These are phyloP conservation scores for Cephus cinctus DNA, from an alignment of 1,140 invertebrate species.

Conservation along the genomic window DNA sequence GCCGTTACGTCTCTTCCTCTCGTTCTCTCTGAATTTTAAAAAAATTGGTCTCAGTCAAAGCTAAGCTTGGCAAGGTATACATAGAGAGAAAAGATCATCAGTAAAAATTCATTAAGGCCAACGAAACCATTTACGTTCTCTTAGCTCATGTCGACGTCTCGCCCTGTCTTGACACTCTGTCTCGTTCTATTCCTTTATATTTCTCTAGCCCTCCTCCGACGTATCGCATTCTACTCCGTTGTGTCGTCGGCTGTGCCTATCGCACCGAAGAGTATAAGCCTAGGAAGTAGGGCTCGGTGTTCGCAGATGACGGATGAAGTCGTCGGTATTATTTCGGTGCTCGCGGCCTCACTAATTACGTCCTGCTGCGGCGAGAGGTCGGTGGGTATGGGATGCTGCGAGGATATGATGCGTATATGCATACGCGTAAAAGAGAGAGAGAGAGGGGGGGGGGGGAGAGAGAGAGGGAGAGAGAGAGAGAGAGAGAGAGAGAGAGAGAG, in stretches of 20 bases:
- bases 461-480: background rate
- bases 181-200: conserved; percentile 12
- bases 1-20: too few species aligned
- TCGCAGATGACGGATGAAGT: conserved; percentile 1
- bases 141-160: background rate
- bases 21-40: too few species aligned
- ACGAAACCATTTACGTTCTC: background rate
- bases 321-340: conserved; percentile 4
- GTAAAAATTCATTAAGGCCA: conserved; percentile 18
- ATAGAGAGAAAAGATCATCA: conserved; percentile 11
- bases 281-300: background rate
- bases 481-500: background rate
- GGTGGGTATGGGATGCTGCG: too few species aligned
- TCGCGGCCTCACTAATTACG: background rate
- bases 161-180: background rate
- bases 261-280: background rate
- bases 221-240: too few species aligned
- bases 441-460: too few species aligned
- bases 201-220: too few species aligned
- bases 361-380: background rate
- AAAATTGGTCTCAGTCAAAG: too few species aligned
- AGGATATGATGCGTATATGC: too few species aligned
- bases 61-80: conserved; percentile 15
- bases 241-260: background rate
- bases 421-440: too few species aligned